Base-by-base conservation (phyloP, 2,888 invertebrate species). In the Drosophila emarginata region DNA sequence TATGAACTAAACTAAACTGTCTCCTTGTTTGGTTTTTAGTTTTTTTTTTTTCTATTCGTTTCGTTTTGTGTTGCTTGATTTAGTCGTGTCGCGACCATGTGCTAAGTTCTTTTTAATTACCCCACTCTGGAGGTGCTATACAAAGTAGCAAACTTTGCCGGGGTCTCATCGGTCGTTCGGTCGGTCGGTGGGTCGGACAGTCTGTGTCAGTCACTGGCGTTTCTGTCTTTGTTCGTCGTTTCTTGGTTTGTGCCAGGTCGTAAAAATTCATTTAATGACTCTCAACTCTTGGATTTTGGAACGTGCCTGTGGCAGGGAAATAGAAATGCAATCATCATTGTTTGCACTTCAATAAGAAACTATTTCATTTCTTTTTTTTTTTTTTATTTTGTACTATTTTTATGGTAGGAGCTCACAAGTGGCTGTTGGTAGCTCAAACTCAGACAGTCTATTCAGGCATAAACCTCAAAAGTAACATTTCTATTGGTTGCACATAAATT, bases 51-150 rank as follows among this genome's bases (percentile, higher is more conserved):
- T 5, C 26, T 26, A 60, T 56, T 61, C 45, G 63, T 68, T 50
- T 63, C 63, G 64, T 79, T 37, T 21, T 45, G 21, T 21, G 18
- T 45, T 45, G 45, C 18, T 21, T 21, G 12, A 21, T 45, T 45
- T 45, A 45, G 18, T 84, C 74, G 65, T 77, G 82, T 75, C 67
- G 62, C 77, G 67, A 57, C 67, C 79, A 71, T 79, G 85, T 87
- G 82, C 69, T 87, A 82, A 82, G 82, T 85, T 82, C 72, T 75
- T 87, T 85, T 82, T 82, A 82, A 82, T 82, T 87, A 76, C 76
- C 67, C 63, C 57, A 59, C 37, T 32, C 32, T 15, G 69, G 57
- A 40, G 23, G 39, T 23, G 57, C 14, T 14, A 58, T 9, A 14
- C 57, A 40, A 23, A 26, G 23, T 40, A 39, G 39, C 39, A n/a